A percentile compares a stretch with the other conserved stretches of the same genome.
These are phyloP conservation scores for Battus philenor DNA, from an alignment of 1,140 invertebrate genomes.

Conservation along the genomic window DNA sequence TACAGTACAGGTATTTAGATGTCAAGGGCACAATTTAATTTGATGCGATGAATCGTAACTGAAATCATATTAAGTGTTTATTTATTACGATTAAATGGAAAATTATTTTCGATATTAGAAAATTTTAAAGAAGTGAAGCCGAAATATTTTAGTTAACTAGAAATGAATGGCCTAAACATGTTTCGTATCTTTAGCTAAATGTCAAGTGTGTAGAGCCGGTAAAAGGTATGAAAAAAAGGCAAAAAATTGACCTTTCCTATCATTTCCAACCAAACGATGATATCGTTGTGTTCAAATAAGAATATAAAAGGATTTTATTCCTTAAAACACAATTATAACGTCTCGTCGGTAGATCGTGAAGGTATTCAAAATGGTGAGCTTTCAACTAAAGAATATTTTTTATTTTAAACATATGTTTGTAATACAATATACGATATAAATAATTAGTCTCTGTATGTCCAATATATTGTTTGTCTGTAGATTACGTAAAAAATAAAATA, in stretches of 20 bases:
- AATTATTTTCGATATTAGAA: no score
- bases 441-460: no score
- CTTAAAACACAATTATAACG: constrained; percentile 1
- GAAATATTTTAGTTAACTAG: background rate
- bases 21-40: no score
- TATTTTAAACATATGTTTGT: no score
- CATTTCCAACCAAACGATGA: constrained; percentile 4
- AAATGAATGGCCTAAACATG: constrained; percentile 18
- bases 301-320: constrained; percentile 14
- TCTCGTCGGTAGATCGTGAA: constrained; percentile 2
- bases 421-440: no score
- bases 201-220: constrained; percentile 19
- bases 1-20: no score
- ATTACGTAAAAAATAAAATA: no score
- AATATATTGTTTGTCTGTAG: no score
- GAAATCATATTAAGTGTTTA: no score
- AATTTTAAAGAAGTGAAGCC: constrained; percentile 12
- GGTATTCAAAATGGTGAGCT: constrained; percentile 17
- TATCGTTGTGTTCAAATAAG: constrained; percentile 6
- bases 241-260: constrained; percentile 28
- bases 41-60: no score
- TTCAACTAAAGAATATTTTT: no score
- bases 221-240: constrained; percentile 17
- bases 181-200: constrained; percentile 22
- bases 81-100: no score